Conservation (phyloP, 2,797 vertebrate genomes). For the Muscicapa comitata region DNA sequence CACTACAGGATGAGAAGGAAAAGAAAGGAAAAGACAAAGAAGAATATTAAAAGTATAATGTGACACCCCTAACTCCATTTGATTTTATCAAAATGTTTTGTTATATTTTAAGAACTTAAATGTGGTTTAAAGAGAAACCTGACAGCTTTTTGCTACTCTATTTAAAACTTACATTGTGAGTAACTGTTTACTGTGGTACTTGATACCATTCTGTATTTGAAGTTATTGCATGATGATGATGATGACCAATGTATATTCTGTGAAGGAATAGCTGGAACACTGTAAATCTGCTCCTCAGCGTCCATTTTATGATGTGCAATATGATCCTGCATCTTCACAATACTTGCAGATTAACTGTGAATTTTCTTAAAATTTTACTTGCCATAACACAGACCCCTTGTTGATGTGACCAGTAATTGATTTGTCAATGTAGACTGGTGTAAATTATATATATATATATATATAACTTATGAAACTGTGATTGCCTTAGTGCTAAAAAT, state of each 20-base stretch:
- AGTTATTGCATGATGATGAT: constrained; percentile 78
- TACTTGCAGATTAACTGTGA: constrained; percentile 82
- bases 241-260: constrained; percentile 81
- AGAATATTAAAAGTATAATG: constrained; percentile 81
- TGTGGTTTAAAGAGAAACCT: constrained; percentile 69
- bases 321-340: constrained; percentile 84
- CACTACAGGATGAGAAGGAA: constrained; percentile 95
- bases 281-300: constrained; percentile 77
- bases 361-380: constrained; percentile 75
- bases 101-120: constrained; percentile 68
- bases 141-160: constrained; percentile 70
- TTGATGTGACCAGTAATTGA: constrained; percentile 70
- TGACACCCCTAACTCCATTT: constrained; percentile 59
- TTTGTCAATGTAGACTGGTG: constrained; percentile 70
- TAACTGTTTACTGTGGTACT: constrained; percentile 81
- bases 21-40: constrained; percentile 93
- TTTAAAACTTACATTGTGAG: constrained; percentile 77
- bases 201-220: constrained; percentile 74
- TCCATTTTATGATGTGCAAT: constrained; percentile 85
- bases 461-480: constrained; percentile 75
- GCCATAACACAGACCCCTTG: constrained; percentile 82
- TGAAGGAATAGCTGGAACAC: constrained; percentile 78
- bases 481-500: constrained; percentile 71
- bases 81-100: constrained; percentile 69
- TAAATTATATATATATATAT: constrained; percentile 68